These are phyloP conservation scores for Leucania comma DNA, from an alignment of 2,888 invertebrate species.

Conservation along the genomic window DNA sequence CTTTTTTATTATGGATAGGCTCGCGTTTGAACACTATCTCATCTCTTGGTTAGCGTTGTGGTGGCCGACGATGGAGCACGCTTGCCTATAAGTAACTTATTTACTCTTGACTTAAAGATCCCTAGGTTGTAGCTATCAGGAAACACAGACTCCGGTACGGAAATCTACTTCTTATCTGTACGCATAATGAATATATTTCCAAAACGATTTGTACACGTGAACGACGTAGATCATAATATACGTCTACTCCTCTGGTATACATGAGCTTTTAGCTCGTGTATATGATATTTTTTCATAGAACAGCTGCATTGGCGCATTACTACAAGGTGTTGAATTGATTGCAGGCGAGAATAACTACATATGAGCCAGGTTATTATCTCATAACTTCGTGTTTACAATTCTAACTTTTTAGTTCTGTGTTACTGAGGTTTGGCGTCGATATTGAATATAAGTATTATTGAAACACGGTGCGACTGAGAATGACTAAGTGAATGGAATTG, in stretches of 20 bases:
- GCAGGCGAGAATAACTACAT: slow-evolving; percentile 26
- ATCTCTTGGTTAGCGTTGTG: no score
- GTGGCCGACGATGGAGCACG: no score
- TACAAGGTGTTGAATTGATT: slow-evolving; percentile 41
- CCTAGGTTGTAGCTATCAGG: no score
- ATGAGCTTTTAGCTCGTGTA: not conserved
- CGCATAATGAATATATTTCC: no score
- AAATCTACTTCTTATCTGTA: no score
- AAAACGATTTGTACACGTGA: no score
- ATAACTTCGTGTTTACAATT: slow-evolving; percentile 40
- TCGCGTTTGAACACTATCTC: no score
- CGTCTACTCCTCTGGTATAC: not conserved
- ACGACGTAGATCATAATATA: no score
- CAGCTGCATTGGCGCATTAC: slow-evolving; percentile 33
- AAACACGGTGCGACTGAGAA: slow-evolving; percentile 16
- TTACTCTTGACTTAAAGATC: no score
- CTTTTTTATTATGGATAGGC: no score
- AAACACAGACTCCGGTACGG: no score
- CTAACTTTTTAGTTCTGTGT: slow-evolving; percentile 21
- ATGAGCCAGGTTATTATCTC: slow-evolving; percentile 32
- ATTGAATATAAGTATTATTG: slow-evolving; percentile 26
- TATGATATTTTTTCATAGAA: slow-evolving; percentile 23
- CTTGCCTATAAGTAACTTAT: no score
- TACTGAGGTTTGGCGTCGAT: slow-evolving; percentile 2
- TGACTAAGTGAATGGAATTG: slow-evolving; percentile 35